Base-by-base conservation (phyloP, 2,888 invertebrate genomes). In the Volucella zonaria region DNA sequence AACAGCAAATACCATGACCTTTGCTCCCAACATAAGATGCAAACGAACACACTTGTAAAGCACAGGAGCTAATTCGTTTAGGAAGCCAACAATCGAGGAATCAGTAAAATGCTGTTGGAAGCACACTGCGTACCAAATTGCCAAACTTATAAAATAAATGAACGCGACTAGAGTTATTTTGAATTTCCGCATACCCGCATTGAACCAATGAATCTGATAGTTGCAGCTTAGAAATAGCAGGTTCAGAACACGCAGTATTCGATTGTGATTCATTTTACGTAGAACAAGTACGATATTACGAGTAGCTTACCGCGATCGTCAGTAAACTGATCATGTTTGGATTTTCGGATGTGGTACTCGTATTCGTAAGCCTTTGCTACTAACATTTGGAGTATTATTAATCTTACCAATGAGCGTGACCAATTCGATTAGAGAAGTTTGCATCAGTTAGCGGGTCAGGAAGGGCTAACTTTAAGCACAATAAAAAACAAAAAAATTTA, bases 91-190 rank as follows among this genome's bases (percentile, higher is more conserved):
- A 10, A 89, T 8, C 1, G 89, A 73, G 2, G 89, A 88, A 0
- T 80, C 70, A 52, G 87, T 80, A 23, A 91, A 90, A 8, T 91
- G 91, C 62, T 90, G 88, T 14, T 87, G 87, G 42, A 91, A 89
- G 54, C 82, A 74, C 0, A 78, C 47, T 8, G 75, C 52, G 64
- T 89, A 88, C 79, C 87, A 87, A 14, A 87, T 8, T 23, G 81
- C 61, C 6, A 89, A 78, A 4, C 79, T 61, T 8, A 88, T 18
- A 70, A 87, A 88, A 66, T 88, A 86, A 31, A 86, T 31, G 40
- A 86, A 54, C 52, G 87, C 87, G 23, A 76, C 76, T 15, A 89
- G 14, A 12, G 88, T 82, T 14, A 88, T 15, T 43, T 86, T 85
- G 77, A 85, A 89, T 47, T 86, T 87, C 11, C 79, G 86, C 2